Percentiles rank a stretch among this genome's conserved stretches.
Conservation (phyloP, 2,113 vertebrate genomes). For the Calyptomena viridis region DNA sequence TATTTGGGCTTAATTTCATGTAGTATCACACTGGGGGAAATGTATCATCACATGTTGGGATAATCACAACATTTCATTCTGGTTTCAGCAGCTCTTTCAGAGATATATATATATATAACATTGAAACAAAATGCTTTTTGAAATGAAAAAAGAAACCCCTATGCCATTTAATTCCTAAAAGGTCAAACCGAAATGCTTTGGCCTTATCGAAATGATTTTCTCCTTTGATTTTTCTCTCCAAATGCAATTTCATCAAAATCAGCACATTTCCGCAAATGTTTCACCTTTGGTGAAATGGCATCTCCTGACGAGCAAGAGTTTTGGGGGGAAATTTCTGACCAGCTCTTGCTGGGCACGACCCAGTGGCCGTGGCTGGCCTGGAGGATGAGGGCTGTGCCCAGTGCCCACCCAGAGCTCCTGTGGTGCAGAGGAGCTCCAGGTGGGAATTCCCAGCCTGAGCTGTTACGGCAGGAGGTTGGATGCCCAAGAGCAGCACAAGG, state of each 20-base stretch:
- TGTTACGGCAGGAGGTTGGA: background rate
- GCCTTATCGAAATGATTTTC: slow-evolving; percentile 67
- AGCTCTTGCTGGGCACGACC: rapidly evolving
- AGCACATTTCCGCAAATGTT: slow-evolving; percentile 13
- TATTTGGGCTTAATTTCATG: background rate
- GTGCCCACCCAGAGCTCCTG: background rate
- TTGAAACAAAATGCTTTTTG: slow-evolving; percentile 27
- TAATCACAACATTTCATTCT: slow-evolving; percentile 21
- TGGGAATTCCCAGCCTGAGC: background rate
- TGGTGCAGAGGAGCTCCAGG: rapidly evolving
- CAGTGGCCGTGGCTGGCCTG: background rate
- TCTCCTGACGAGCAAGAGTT: background rate
- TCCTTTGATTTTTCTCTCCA: slow-evolving; percentile 66
- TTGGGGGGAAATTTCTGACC: background rate
- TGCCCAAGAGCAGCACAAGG: background rate
- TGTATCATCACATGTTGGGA: background rate
- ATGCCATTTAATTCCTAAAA: slow-evolving; percentile 63
- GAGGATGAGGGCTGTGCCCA: background rate
- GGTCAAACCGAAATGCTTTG: slow-evolving; percentile 63
- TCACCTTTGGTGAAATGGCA: slow-evolving; percentile 64
- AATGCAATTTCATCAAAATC: slow-evolving; percentile 65
- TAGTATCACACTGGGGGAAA: background rate
- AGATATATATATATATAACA: background rate
- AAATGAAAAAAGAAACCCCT: background rate
- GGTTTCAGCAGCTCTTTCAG: background rate